Evolutionary conservation across 2,797 vertebrate genomes (phyloP).

Genomic region (Myiotriccus ornatus): DNA sequence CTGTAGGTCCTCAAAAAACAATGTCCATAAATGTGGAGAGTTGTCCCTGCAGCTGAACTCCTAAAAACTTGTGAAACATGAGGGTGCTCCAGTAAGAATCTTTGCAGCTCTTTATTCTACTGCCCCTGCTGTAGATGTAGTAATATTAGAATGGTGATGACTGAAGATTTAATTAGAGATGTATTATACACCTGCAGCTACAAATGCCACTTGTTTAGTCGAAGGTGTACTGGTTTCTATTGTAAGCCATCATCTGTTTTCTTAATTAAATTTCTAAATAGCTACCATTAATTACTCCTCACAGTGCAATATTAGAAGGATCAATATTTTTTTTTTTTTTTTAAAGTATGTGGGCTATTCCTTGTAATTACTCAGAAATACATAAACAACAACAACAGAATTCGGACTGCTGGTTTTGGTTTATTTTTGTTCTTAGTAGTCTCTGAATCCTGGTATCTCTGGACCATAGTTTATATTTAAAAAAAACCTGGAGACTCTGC

Average conservation of each 20-base stretch:
- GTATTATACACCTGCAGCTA: not conserved
- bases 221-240: not conserved
- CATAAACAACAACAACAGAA: not conserved
- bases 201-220: not conserved
- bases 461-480: not conserved
- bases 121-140: not conserved
- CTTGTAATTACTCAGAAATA: not conserved
- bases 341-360: not conserved
- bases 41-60: not conserved
- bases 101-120: not conserved
- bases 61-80: not conserved
- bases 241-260: not conserved
- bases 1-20: not conserved
- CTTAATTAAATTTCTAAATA: not conserved
- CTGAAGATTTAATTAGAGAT: not conserved
- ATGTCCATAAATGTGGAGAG: not conserved
- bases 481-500: not conserved
- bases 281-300: not conserved
- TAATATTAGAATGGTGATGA: not conserved
- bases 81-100: not conserved
- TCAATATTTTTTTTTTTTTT: not conserved
- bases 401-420: not conserved
- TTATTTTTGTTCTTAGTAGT: not conserved
- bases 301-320: not conserved
- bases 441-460: not conserved